Evolutionary conservation across 2,888 invertebrate genomes (phyloP).

Genomic region (Chaetogeoica ovagalla): DNA sequence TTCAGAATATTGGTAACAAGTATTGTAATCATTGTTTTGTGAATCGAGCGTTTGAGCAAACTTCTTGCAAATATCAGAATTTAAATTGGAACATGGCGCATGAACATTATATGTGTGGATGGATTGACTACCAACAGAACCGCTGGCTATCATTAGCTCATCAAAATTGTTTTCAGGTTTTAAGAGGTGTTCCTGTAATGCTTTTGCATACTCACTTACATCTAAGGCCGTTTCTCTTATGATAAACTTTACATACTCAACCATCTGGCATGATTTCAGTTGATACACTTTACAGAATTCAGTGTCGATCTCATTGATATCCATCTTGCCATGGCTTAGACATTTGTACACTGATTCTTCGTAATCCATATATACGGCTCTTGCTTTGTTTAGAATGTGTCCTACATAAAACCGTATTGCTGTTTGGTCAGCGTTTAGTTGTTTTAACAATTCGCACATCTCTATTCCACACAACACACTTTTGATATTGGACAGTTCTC

Average conservation of each 20-base stretch:
- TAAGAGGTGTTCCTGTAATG: background rate
- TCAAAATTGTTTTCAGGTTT: background rate
- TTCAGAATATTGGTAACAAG: no score
- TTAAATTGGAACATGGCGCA: no score
- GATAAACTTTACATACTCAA: background rate
- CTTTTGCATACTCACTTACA: background rate
- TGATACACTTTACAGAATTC: background rate
- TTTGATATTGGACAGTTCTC: background rate
- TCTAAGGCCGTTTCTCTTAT: background rate
- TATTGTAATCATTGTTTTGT: no score
- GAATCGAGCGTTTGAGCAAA: no score
- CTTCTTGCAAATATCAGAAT: no score
- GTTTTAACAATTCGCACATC: background rate
- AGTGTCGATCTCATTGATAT: background rate
- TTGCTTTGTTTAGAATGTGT: background rate
- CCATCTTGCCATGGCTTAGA: background rate
- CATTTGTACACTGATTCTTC: background rate
- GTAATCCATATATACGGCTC: background rate
- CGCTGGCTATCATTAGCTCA: no score
- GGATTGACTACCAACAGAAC: no score
- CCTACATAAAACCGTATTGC: background rate
- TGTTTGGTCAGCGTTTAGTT: background rate
- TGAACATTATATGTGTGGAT: no score
- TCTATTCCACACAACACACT: background rate
- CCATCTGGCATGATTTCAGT: background rate